These are phyloP conservation scores for Diploptera punctata DNA, from an alignment of 2,888 invertebrate species.

Conservation along the genomic window DNA sequence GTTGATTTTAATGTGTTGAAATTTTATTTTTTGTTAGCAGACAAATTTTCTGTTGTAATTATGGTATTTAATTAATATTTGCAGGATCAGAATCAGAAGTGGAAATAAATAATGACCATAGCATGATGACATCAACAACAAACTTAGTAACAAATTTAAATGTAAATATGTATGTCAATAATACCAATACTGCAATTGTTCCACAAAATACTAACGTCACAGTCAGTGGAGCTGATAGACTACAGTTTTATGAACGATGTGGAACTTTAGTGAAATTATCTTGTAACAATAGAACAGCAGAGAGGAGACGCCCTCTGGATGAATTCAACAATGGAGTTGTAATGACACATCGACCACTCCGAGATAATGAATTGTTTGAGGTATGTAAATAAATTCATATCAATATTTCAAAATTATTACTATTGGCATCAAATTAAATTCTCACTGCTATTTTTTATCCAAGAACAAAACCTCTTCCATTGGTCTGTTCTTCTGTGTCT, in stretches of 20 bases:
- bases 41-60: too few species aligned
- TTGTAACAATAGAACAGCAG: conserved; percentile 81
- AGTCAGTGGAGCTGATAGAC: conserved; percentile 59
- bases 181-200: neutral
- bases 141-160: conserved; percentile 55
- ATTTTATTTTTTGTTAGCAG: too few species aligned
- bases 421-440: too few species aligned
- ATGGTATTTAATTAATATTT: too few species aligned
- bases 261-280: conserved; percentile 88
- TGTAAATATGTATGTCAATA: conserved; percentile 53
- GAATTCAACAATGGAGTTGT: conserved; percentile 97
- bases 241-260: conserved; percentile 87
- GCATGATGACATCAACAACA: conserved; percentile 51
- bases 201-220: conserved; percentile 14
- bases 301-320: conserved; percentile 85
- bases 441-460: too few species aligned
- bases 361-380: conserved; percentile 91
- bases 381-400: too few species aligned
- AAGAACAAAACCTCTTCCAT: too few species aligned
- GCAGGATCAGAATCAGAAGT: conserved; percentile 44
- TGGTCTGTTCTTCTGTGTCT: too few species aligned
- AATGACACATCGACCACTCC: conserved; percentile 88
- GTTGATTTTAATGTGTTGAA: too few species aligned
- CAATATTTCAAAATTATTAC: too few species aligned
- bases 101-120: conserved; percentile 53